A percentile compares a stretch with the other conserved stretches of the same genome.
Evolutionary conservation across 2,888 invertebrate species (phyloP).

Genomic region (Encarsia formosa): DNA sequence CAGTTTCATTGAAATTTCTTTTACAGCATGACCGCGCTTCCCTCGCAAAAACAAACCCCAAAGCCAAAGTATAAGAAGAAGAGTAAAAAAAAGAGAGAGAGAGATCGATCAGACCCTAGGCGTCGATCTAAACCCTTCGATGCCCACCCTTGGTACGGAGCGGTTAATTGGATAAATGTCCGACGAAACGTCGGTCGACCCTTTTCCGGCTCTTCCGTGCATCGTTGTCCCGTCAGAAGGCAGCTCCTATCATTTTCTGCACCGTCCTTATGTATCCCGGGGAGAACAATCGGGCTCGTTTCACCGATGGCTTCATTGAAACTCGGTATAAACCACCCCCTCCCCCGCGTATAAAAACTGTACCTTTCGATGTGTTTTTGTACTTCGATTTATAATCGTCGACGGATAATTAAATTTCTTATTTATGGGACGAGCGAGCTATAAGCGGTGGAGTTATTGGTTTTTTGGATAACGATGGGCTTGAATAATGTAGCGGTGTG

Average conservation of each 20-base stretch:
- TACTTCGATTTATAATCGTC: slow-evolving; percentile 12
- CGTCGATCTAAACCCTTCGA: slow-evolving; percentile 33
- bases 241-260: slow-evolving; percentile 1
- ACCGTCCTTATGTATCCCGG: slow-evolving; percentile 41
- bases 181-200: slow-evolving; percentile 41
- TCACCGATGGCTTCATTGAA: slow-evolving; percentile 43
- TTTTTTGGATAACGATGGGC: no score
- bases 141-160: slow-evolving; percentile 34
- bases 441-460: no score
- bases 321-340: no score
- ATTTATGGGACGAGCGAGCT: slow-evolving; percentile 11
- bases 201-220: slow-evolving; percentile 33
- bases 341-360: background rate
- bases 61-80: no score
- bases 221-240: slow-evolving; percentile 17
- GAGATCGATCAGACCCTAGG: background rate
- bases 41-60: no score
- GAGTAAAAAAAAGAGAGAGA: background rate
- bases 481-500: no score
- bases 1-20: no score
- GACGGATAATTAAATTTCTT: slow-evolving; percentile 14
- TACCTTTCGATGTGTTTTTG: background rate
- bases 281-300: slow-evolving; percentile 41
- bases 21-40: no score
- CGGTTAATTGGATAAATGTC: slow-evolving; percentile 52